Conservation (phyloP, 2,797 vertebrate genomes). For the Liasis olivaceus region DNA sequence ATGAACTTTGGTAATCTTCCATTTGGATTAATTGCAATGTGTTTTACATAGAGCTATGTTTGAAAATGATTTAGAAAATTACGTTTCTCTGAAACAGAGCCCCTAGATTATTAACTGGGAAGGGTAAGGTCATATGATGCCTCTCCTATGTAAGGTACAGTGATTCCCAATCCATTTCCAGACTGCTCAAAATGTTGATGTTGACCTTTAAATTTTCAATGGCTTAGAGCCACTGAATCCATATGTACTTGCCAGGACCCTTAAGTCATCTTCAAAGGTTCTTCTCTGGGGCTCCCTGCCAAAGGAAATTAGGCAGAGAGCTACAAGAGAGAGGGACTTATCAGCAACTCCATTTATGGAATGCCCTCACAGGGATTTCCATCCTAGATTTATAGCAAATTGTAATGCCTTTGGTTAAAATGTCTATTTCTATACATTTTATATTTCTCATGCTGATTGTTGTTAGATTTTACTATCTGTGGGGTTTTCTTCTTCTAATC, state of each 20-base stretch:
- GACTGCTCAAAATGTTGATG: not conserved
- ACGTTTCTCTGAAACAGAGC: not conserved
- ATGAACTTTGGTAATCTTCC: not conserved
- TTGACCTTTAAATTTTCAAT: not conserved
- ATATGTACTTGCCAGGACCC: not conserved
- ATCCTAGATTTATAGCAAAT: not conserved
- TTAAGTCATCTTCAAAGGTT: not conserved
- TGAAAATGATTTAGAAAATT: not conserved
- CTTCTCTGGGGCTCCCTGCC: not conserved
- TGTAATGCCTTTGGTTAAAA: not conserved
- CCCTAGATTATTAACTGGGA: not conserved
- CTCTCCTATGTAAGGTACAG: not conserved
- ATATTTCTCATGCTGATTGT: not conserved
- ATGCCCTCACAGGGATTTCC: not conserved
- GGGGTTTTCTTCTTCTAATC: not conserved
- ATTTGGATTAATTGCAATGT: not conserved
- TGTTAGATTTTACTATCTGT: not conserved
- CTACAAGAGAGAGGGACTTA: not conserved
- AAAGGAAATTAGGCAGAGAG: not conserved
- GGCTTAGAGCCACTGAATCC: not conserved
- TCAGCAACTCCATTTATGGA: not conserved
- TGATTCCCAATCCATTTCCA: not conserved
- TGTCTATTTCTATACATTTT: not conserved
- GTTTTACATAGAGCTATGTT: not conserved
- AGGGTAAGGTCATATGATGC: not conserved